Base-by-base conservation (phyloP, 2,113 vertebrate genomes). In the Pluvianellus socialis region DNA sequence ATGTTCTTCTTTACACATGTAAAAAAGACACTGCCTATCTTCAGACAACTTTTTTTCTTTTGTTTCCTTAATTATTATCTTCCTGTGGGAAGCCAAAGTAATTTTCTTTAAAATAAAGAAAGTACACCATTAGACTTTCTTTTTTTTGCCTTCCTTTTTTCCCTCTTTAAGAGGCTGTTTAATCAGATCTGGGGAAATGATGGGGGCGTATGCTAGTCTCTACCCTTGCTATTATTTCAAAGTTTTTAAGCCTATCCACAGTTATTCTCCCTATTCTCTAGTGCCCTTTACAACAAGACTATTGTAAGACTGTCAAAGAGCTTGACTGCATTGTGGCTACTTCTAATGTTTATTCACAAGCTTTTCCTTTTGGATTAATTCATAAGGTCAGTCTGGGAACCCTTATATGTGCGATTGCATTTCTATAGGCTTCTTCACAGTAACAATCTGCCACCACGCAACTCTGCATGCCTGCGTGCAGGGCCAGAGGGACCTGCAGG, bases 281-380 rank as follows among this genome's bases (percentile, higher is more conserved):
- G 42, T 3, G 5, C 16, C 7, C 32, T 74, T 79, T 65, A 70
- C 42, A 80, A 49, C 28, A 66, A 89, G 38, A 72, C 47, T 77
- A 12, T 93, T 95, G 72, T 44, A 44, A 44, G 14, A 44, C 14
- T 15, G n/a, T 44, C 10, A 14, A 84, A 81, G 47, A 50, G 5
- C 22, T 79, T 79, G 66, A 45, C 44, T 55, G 44, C 40, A 44
- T 10, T 80, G 47, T 79, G 67, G 38, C 4, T 83, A 38, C 49
- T 67, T 17, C 44, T 94, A 32, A 82, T 96, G 86, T 87, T 96
- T 97, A 88, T 96, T 94, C 86, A 97, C 82, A 85, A 94, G 49
- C 23, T 26, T 93, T 84, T 86, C 12, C 58, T 93, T 79, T 76
- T 61, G 66, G 73, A 80, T 88, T 63, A 58, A 94, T 53, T 66